These are phyloP conservation scores for Wasmannia auropunctata DNA, from an alignment of 1,140 invertebrate genomes.

Conservation along the genomic window DNA sequence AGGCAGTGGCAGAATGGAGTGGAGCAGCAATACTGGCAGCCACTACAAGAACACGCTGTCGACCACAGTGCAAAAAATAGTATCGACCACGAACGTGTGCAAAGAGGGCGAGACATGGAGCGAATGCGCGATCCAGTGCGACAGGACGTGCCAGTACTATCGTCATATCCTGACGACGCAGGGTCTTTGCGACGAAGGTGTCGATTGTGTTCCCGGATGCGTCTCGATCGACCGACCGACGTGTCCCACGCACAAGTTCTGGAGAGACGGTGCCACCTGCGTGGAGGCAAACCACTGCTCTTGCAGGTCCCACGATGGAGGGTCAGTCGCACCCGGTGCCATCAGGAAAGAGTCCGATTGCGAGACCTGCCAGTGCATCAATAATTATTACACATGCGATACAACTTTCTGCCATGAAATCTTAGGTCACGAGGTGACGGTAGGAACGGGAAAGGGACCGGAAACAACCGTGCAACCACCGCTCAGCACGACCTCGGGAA, in stretches of 20 bases:
- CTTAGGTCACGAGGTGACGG: neutral
- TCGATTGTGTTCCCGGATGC: slow-evolving; percentile 84
- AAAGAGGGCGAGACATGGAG: slow-evolving; percentile 83
- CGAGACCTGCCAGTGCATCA: slow-evolving; percentile 90
- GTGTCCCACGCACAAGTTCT: slow-evolving; percentile 84
- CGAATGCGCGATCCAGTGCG: slow-evolving; percentile 88
- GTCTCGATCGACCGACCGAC: slow-evolving; percentile 27
- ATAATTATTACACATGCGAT: slow-evolving; percentile 90
- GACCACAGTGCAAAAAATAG: slow-evolving; percentile 1
- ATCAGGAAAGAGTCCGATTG: slow-evolving; percentile 87
- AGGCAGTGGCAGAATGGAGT: slow-evolving; percentile 5
- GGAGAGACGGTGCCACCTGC: slow-evolving; percentile 90
- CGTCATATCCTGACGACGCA: slow-evolving; percentile 79
- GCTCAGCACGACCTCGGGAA: neutral
- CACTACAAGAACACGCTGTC: neutral
- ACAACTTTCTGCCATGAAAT: slow-evolving; percentile 82
- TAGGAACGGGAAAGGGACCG: neutral
- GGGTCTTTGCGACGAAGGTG: slow-evolving; percentile 82
- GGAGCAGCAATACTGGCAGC: neutral
- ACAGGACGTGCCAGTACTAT: slow-evolving; percentile 87
- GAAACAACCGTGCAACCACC: neutral
- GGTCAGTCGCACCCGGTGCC: slow-evolving; percentile 88
- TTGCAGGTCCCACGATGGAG: slow-evolving; percentile 88
- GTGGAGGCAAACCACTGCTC: slow-evolving; percentile 89
- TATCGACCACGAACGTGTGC: slow-evolving; percentile 78